Base-by-base conservation (phyloP, 2,797 vertebrate species). In the Catharus ustulatus region DNA sequence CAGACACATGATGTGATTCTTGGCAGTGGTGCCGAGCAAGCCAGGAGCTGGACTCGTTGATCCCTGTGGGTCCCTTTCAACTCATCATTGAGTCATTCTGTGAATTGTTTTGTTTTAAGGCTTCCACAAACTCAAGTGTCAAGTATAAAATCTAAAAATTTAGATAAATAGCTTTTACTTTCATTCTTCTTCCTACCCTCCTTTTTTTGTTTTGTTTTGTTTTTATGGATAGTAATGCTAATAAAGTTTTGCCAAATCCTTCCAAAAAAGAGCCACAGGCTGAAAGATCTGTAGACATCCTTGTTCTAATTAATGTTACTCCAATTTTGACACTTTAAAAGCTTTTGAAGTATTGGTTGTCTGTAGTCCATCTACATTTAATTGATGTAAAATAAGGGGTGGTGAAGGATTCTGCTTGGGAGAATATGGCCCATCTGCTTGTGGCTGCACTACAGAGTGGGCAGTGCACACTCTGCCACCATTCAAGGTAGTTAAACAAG, bases 11-110 rank as follows among this genome's bases (percentile, higher is more conserved):
- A 2, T 61, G 40, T 40, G n/a, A 40, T 24, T 54, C 30, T 46
- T 46, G 34, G 29, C 2, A 2, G 8, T 26, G 48, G 3, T 34
- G 34, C 21, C 62, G 17, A 20, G 30, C 5, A 30, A n/a, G 34
- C 21, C 14, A 30, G 26, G 30, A 55, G 30, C 17, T 13, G 26
- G 24, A 12, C 8, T 4, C 0, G 0, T 26, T 30, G 21, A 48
- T 77, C 64, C 8, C 46, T 42, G 21, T 40, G 40, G 9, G 11
- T 26, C 24, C 30, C 8, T 69, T 63, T 3, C 26, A 78, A 32
- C 18, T 43, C 42, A 15, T 32, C 32, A 19, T 55, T 40, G 40
- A 27, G 19, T 63, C 30, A 54, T 38, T 62, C 24, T 16, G 9
- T 57, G 42, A 64, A 42, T 73, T 48, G 16, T 30, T 45, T 45